Evolutionary conservation across 2,888 invertebrate species (phyloP).

Genomic region (Microctonus hyperodae): DNA sequence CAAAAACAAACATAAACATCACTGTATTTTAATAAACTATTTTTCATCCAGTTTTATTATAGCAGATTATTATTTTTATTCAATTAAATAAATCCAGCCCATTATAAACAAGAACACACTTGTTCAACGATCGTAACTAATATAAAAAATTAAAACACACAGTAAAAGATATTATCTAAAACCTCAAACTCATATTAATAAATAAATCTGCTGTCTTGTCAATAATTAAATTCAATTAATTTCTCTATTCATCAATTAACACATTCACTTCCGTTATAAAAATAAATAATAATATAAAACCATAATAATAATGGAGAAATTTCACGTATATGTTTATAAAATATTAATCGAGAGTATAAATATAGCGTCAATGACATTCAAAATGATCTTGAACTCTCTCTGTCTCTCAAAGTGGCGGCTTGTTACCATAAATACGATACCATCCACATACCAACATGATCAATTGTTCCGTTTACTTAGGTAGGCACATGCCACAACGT

Average conservation of each 20-base stretch:
- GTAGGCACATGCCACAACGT: slow-evolving; percentile 54
- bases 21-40: background rate
- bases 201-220: no score
- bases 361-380: background rate
- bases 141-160: no score
- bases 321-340: background rate
- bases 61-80: background rate
- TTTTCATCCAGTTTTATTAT: background rate
- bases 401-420: background rate
- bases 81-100: background rate
- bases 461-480: slow-evolving; percentile 60
- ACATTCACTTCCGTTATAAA: no score
- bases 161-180: no score
- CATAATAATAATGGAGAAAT: no score
- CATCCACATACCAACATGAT: slow-evolving; percentile 44
- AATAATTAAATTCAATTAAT: no score
- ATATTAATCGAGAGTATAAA: background rate
- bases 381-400: background rate
- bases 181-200: no score
- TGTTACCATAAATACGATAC: slow-evolving; percentile 19
- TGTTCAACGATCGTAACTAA: background rate
- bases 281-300: no score
- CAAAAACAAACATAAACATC: background rate
- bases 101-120: background rate
- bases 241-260: no score